These are phyloP conservation scores for Sphecodes monilicornis DNA, from an alignment of 2,888 invertebrate species.

Conservation along the genomic window DNA sequence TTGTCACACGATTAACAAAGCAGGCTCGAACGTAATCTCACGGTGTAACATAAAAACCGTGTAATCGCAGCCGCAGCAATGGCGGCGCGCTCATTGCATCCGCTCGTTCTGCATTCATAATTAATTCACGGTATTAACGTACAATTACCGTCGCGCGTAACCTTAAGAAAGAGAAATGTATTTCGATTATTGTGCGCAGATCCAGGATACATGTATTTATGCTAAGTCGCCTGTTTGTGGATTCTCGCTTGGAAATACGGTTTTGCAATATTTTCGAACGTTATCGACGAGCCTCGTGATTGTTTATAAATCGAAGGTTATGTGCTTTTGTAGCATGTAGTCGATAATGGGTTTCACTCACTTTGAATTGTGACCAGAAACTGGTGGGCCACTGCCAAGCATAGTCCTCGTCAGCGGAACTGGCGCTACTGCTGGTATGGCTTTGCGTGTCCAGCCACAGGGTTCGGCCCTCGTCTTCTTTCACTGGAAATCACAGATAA, in stretches of 20 bases:
- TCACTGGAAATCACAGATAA: conserved; percentile 81
- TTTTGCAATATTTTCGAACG: not conserved
- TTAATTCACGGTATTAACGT: not conserved
- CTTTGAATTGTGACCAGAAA: conserved; percentile 91
- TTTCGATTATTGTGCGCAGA: not conserved
- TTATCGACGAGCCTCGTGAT: not conserved
- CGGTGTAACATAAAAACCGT: not conserved
- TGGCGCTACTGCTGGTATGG: conserved; percentile 88
- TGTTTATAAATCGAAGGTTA: not conserved
- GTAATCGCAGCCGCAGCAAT: not conserved
- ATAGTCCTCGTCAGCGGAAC: conserved; percentile 88
- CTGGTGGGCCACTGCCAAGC: conserved; percentile 91
- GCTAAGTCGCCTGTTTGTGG: not conserved
- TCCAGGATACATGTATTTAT: not conserved
- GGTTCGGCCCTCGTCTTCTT: conserved; percentile 88
- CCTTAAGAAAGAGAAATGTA: conserved; percentile 7
- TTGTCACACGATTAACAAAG: not conserved
- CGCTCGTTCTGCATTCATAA: not conserved
- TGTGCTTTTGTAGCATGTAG: not conserved
- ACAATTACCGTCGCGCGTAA: not conserved
- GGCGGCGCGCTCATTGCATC: not conserved
- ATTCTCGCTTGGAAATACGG: not conserved
- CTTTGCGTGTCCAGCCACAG: conserved; percentile 90
- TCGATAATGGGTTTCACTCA: conserved; percentile 71
- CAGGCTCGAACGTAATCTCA: not conserved